Percentiles rank a stretch among this genome's conserved stretches.
Evolutionary conservation across 2,888 invertebrate species (phyloP).

Genomic region (Coenonympha glycerion): DNA sequence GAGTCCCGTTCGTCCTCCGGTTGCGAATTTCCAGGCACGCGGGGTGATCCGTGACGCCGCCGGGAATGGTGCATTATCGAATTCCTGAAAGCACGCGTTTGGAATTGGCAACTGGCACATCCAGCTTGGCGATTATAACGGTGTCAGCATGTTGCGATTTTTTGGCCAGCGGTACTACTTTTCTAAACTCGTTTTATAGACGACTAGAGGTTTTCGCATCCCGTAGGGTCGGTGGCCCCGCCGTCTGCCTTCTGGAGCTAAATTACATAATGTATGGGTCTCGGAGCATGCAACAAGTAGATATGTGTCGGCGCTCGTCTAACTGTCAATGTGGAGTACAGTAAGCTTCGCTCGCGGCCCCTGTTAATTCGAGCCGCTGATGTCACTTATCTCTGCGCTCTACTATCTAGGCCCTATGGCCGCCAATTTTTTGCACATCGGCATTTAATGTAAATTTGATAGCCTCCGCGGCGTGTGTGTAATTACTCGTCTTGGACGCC

Average conservation of each 20-base stretch:
- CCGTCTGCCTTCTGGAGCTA: slow-evolving; percentile 69
- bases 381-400: slow-evolving; percentile 75
- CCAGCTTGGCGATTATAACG: slow-evolving; percentile 77
- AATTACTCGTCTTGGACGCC: slow-evolving; percentile 47
- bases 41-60: slow-evolving; percentile 63
- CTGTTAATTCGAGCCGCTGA: slow-evolving; percentile 75
- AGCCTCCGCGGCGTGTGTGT: slow-evolving; percentile 60
- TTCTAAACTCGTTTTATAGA: slow-evolving; percentile 76
- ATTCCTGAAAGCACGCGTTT: slow-evolving; percentile 61
- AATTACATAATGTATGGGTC: slow-evolving; percentile 76
- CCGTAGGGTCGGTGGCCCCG: slow-evolving; percentile 75
- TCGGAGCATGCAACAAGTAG: slow-evolving; percentile 76
- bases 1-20: slow-evolving; percentile 61
- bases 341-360: slow-evolving; percentile 75
- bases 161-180: slow-evolving; percentile 77
- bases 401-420: slow-evolving; percentile 75
- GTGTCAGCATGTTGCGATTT: slow-evolving; percentile 78
- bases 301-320: slow-evolving; percentile 73
- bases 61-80: slow-evolving; percentile 67
- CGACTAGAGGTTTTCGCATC: slow-evolving; percentile 76
- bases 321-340: slow-evolving; percentile 77
- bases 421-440: slow-evolving; percentile 72
- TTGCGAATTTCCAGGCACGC: slow-evolving; percentile 61
- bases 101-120: slow-evolving; percentile 73
- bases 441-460: slow-evolving; percentile 65